Base-by-base conservation (phyloP, 1,140 invertebrate genomes). In the Drosophila paulistorum region DNA sequence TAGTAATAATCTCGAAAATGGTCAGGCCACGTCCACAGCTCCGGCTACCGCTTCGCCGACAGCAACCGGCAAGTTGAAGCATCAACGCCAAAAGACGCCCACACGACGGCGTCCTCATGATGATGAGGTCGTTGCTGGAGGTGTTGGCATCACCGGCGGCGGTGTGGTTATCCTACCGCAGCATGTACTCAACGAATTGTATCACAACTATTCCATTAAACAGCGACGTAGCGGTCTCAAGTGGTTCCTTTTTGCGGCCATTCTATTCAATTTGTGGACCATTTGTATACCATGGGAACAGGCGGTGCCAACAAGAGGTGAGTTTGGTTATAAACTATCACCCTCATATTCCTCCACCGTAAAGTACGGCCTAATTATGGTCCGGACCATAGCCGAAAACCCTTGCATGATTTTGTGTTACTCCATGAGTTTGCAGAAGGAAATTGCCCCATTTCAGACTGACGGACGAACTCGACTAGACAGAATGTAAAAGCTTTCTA, bases 161-260 rank as follows among this genome's bases (percentile, higher is more conserved):
- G 79, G 82, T 42, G 79, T 87, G 7, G 87, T 92, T n/a, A 78
- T 86, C 51, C 93, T 94, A 73, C 84, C 91, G 23, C 95, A 95
- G 71, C 81, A 93, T 17, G 93, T 94, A 42, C 93, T 96, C 55
- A 96, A 97, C 89, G 93, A 94, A 77, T 93, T 97, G 0, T 97
- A 97, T 91, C 94, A 95, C 70, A 94, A 94, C 42, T 97, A 97
- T 86, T 96, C 95, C 48, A 93, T 95, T 51, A 94, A 96, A 70
- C 96, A 97, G 86, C 94, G 96, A 67, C 94, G 96, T 58, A 94
- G 95, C 33, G 96, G 96, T n/a, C 92, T 97, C n/a, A 94, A 95
- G 75, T 96, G 95, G 78, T 95, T 97, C 89, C 92, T 97, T 0
- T 91, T 94, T 11, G 94, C 95, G 37, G 95, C 95, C 23, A 92